These are phyloP conservation scores for Stenchaetothrips biformis DNA, from an alignment of 2,888 invertebrate species.

Conservation along the genomic window DNA sequence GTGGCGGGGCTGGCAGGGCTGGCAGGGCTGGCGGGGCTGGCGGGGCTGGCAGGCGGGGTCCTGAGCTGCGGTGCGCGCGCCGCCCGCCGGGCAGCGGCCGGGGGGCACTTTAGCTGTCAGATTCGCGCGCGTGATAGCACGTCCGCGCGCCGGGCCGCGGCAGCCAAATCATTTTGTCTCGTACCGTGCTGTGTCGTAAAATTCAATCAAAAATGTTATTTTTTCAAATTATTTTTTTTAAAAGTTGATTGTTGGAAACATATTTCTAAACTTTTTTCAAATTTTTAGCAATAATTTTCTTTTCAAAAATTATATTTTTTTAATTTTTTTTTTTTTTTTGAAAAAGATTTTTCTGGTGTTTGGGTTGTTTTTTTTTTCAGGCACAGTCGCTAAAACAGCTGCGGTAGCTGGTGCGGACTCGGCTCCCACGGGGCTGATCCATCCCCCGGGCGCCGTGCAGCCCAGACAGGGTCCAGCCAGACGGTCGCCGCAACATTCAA, in stretches of 20 bases:
- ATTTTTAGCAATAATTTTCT: no score
- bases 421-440: no score
- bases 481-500: no score
- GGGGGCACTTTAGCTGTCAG: slow-evolving; percentile 21
- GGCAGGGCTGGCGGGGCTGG: background rate
- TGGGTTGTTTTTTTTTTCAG: no score
- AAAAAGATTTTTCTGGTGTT: no score
- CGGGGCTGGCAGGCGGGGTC: no score
- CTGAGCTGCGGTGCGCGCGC: background rate
- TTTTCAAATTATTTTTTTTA: background rate
- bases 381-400: no score
- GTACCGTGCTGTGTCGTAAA: background rate
- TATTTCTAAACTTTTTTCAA: background rate
- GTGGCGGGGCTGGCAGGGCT: background rate
- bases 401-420: no score
- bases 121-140: background rate
- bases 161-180: background rate
- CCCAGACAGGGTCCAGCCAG: no score
- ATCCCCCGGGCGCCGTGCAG: no score
- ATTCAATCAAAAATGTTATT: background rate
- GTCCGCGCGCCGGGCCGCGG: background rate
- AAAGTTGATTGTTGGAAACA: background rate
- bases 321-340: no score
- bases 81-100: background rate
- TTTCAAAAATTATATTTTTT: no score